Percentiles rank a stretch among this genome's conserved stretches.
Evolutionary conservation across 2,888 invertebrate genomes (phyloP).

Genomic region (Scrobipalpa atriplicella): DNA sequence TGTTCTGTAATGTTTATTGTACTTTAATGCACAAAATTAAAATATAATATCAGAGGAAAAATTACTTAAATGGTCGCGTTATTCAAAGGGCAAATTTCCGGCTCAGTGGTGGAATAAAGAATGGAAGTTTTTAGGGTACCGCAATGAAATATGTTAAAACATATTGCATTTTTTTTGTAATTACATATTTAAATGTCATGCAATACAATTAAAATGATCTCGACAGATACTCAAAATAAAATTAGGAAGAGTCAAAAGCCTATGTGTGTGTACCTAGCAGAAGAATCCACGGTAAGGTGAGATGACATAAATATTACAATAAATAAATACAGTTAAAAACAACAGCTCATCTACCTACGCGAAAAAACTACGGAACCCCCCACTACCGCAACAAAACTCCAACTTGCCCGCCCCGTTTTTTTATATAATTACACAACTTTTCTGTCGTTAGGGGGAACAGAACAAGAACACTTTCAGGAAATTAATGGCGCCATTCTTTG

Average conservation of each 20-base stretch:
- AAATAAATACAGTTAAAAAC: no score
- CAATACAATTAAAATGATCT: no score
- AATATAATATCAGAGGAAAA: constrained; percentile 14
- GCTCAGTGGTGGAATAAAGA: not conserved
- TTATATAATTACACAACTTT: constrained; percentile 19
- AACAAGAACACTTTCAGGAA: constrained; percentile 10
- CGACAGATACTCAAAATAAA: no score
- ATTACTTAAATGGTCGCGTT: constrained; percentile 21
- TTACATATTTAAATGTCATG: no score
- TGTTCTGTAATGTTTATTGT: constrained; percentile 5
- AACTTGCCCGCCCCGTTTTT: constrained; percentile 1
- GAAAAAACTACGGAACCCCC: not conserved
- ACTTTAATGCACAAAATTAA: constrained; percentile 16
- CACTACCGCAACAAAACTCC: not conserved
- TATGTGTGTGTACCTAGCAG: no score
- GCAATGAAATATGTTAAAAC: not conserved
- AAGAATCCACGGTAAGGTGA: no score
- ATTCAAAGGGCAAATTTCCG: constrained; percentile 22
- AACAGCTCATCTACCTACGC: no score
- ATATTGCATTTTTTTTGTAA: no score
- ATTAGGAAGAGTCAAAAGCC: no score
- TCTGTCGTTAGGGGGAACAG: constrained; percentile 1
- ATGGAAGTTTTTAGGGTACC: constrained; percentile 9
- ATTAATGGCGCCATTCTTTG: constrained; percentile 14
- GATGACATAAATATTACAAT: no score